Percentiles rank a stretch among this genome's conserved stretches.
phyloP scores from a whole-genome alignment of 2,113 vertebrate genomes.

The Oxyruncus cristatus region DNA sequence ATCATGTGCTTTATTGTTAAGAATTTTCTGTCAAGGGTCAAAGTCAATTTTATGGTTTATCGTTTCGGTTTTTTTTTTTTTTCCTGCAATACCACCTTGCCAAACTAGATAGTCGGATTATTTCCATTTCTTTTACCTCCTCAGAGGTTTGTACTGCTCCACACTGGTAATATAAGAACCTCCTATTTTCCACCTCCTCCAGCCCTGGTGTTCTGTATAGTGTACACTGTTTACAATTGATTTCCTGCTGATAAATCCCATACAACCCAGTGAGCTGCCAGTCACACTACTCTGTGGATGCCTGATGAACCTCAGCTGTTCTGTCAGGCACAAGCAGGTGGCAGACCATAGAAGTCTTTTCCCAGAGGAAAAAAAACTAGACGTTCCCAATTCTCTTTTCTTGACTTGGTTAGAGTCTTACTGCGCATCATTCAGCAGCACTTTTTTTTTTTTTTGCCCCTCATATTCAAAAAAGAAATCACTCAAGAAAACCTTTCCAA shows the following conservation, averaged over 20 bases:
- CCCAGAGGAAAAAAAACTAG: neutral
- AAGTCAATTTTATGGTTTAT: neutral
- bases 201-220: neutral
- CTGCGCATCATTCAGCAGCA: neutral
- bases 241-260: neutral
- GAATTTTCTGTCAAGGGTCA: neutral
- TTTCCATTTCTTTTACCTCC: neutral
- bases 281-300: neutral
- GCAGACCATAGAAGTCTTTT: neutral
- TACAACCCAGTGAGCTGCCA: neutral
- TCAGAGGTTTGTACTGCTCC: neutral
- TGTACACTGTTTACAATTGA: neutral
- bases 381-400: neutral
- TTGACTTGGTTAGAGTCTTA: neutral
- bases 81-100: neutral
- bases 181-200: neutral
- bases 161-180: neutral
- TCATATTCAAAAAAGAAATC: neutral
- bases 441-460: neutral
- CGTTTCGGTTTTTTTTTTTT: too few species aligned
- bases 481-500: neutral
- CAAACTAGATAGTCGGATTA: neutral
- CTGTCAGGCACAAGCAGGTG: neutral
- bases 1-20: neutral
- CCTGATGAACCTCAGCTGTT: neutral